Percentiles rank a stretch among this genome's conserved stretches.
Evolutionary conservation across 2,888 invertebrate species (phyloP).

Genomic region (Parnassius apollo): DNA sequence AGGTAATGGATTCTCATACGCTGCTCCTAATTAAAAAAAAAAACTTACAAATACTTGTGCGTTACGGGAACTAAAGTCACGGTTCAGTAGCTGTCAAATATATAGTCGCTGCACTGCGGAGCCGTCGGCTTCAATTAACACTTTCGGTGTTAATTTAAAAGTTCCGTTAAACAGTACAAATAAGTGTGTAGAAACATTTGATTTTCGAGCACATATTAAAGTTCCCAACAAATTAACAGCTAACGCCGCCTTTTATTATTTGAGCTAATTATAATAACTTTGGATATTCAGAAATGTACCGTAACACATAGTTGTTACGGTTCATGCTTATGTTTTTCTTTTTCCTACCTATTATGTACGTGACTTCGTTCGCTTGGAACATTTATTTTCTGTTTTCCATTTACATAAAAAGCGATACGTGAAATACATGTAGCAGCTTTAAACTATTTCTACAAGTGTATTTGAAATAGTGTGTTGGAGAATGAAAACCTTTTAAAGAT

Average conservation of each 20-base stretch:
- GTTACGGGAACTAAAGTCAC: too few species aligned
- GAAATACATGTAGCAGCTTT: neutral
- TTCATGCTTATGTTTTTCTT: neutral
- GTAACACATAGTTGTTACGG: neutral
- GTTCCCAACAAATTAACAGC: constrained; percentile 13
- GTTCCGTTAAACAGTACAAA: constrained; percentile 14
- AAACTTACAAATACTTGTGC: too few species aligned
- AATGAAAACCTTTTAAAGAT: neutral
- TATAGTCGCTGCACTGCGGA: too few species aligned
- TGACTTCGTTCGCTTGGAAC: too few species aligned
- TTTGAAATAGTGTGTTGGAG: neutral
- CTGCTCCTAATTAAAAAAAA: too few species aligned
- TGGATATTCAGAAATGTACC: neutral
- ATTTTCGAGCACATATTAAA: constrained; percentile 8
- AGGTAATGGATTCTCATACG: too few species aligned
- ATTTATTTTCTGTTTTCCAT: too few species aligned
- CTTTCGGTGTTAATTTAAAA: constrained; percentile 19
- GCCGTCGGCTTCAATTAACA: constrained; percentile 8
- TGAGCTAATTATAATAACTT: constrained; percentile 11
- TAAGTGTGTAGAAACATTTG: neutral
- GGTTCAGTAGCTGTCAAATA: too few species aligned
- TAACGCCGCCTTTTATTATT: neutral
- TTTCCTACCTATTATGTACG: neutral
- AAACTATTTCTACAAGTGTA: neutral
- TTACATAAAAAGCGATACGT: neutral